phyloP scores from a whole-genome alignment of 2,888 invertebrate species.

The Apamea sordens region DNA sequence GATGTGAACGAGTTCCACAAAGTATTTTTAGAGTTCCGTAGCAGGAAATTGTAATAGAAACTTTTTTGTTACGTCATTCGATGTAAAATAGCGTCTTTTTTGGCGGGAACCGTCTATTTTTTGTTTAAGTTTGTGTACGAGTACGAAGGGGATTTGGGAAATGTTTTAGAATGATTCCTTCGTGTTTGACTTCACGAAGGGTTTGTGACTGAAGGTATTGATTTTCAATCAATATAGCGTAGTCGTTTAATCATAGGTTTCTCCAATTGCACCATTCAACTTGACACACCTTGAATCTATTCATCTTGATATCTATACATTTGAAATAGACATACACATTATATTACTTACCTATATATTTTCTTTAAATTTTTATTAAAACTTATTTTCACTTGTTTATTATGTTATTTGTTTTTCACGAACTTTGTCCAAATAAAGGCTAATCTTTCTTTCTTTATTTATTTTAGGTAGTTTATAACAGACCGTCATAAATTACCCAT shows the following conservation, averaged over 20 bases:
- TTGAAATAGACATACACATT: background rate
- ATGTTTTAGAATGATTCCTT: constrained; percentile 3
- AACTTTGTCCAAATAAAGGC: no score
- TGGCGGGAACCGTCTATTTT: constrained; percentile 26
- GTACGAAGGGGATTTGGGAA: constrained; percentile 1
- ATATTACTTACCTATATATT: no score
- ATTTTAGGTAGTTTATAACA: background rate
- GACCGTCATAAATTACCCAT: background rate
- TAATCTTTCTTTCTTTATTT: no score
- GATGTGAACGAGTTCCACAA: constrained; percentile 58
- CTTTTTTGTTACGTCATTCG: constrained; percentile 58
- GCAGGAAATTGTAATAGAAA: constrained; percentile 62
- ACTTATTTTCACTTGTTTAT: no score
- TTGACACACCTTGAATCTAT: background rate
- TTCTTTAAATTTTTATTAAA: no score
- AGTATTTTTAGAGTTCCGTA: constrained; percentile 61
- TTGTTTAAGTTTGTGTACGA: constrained; percentile 19
- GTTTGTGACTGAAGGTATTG: background rate
- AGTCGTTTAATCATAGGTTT: background rate
- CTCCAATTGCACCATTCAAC: background rate
- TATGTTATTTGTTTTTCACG: no score
- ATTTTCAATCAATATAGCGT: background rate
- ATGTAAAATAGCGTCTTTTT: constrained; percentile 47
- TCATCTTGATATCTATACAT: background rate
- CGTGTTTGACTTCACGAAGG: background rate